Evolutionary conservation across 1,140 invertebrate genomes (phyloP), one percentile per base, ranked within the genome.

Genomic region (Dendroctonus ponderosae): DNA sequence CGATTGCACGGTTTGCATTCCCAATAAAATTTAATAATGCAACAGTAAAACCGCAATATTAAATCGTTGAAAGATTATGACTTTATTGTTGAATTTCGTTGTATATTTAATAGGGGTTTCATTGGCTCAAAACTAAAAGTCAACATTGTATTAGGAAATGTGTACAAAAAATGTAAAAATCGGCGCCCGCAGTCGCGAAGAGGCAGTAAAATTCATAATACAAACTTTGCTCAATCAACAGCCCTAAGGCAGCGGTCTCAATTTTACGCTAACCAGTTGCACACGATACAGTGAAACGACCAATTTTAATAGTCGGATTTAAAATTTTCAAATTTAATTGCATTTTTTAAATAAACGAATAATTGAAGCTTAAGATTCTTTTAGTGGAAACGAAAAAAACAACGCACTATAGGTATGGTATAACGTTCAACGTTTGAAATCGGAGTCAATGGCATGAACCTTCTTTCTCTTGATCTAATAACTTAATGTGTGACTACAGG

Each of bases 171-270:
- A 68, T 66, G 67, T 73, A 71, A 73, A 73, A 73, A 73, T 73
- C 72, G 68, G 56, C 66, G 72, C 70, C 70, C 46, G 66, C 72
- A 68, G 70, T 68, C 56, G 71, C 67, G 70, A 73, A 72, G 70
- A 67, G 69, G 72, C 72, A 73, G 72, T 73, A 73, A 73, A 73
- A 73, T 73, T 73, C 72, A 73, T 73, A 73, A 73, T 73, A 73
- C 65, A 73, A 73, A 73, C 72, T 73, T 73, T 73, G 69, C 72
- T 73, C 72, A 69, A 73, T 73, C 72, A 73, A 73, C 72, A 73
- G 65, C 59, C 72, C 70, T 53, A 15, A 44, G 68, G 67, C 58
- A 52, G 46, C 60, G 50, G 62, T 57, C 66, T 67, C 69, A 68
- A 66, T 68, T 71, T 71, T 71, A 46, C 54, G 58, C 62, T 65